A percentile compares a stretch with the other conserved stretches of the same genome.
These are phyloP conservation scores for Drosophila orosa DNA, from an alignment of 1,140 invertebrate genomes.

Conservation along the genomic window DNA sequence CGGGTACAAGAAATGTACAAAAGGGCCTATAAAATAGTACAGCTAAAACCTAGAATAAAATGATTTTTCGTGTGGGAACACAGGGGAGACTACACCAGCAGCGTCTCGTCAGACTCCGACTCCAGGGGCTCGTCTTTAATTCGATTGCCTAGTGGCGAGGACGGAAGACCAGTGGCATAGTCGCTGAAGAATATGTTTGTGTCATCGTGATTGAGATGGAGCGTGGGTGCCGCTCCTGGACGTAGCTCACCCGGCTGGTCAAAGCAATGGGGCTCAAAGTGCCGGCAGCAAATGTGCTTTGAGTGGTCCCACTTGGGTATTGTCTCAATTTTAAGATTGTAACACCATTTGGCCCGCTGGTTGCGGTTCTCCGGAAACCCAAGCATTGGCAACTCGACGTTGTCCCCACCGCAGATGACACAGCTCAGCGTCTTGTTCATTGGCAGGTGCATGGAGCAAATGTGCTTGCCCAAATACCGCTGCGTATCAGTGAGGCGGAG, in stretches of 20 bases:
- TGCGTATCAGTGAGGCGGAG: conserved; percentile 44
- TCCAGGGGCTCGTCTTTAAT: conserved; percentile 67
- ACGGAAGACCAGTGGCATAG: conserved; percentile 32
- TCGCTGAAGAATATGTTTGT: conserved; percentile 71
- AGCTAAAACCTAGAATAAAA: conserved; percentile 43
- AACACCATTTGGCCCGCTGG: conserved; percentile 69
- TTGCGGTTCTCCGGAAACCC: conserved; percentile 67
- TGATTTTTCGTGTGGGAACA: conserved; percentile 16
- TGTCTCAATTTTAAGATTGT: conserved; percentile 71
- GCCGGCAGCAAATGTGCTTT: conserved; percentile 63
- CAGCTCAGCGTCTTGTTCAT: conserved; percentile 33
- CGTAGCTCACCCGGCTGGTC: conserved; percentile 39
- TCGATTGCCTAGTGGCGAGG: conserved; percentile 23
- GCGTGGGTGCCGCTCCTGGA: conserved; percentile 62
- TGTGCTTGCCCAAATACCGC: conserved; percentile 51
- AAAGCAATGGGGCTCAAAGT: conserved; percentile 67
- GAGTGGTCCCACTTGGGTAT: conserved; percentile 70
- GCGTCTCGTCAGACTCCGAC: conserved; percentile 45
- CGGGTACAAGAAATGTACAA: conserved; percentile 30
- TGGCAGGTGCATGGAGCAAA: conserved; percentile 61
- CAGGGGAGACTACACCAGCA: conserved; percentile 49
- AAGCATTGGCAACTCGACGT: conserved; percentile 55
- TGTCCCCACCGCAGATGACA: conserved; percentile 54
- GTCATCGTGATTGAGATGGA: conserved; percentile 62
- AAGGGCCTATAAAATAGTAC: conserved; percentile 36